These are phyloP conservation scores for Mythimna albipuncta DNA, from an alignment of 2,888 invertebrate species.

Conservation along the genomic window DNA sequence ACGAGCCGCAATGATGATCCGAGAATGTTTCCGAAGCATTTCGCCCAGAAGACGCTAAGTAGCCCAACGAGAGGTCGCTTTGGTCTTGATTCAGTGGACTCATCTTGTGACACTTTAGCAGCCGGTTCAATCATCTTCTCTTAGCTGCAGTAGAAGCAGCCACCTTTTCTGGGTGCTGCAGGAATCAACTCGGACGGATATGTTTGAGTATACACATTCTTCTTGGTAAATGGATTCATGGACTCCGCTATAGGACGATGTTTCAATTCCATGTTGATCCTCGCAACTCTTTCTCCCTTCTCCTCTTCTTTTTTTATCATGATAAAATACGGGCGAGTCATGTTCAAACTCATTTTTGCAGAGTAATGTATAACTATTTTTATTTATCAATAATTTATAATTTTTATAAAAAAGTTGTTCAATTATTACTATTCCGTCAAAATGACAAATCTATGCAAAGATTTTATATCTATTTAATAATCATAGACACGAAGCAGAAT, in stretches of 20 bases:
- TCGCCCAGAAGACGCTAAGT: slow-evolving; percentile 74
- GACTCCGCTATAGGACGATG: slow-evolving; percentile 71
- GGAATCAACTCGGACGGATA: slow-evolving; percentile 82
- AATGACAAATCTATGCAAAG: slow-evolving; percentile 10
- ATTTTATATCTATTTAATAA: no score
- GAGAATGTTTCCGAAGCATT: slow-evolving; percentile 72
- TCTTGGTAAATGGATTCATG: slow-evolving; percentile 82
- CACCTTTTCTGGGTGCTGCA: slow-evolving; percentile 81
- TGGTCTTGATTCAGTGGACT: slow-evolving; percentile 3
- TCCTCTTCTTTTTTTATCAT: slow-evolving; percentile 84
- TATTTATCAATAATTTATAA: slow-evolving; percentile 23
- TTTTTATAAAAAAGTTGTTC: slow-evolving; percentile 32
- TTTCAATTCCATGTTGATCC: slow-evolving; percentile 85
- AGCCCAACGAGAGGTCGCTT: slow-evolving; percentile 71
- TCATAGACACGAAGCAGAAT: not conserved
- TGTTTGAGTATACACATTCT: slow-evolving; percentile 81
- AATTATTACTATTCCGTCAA: slow-evolving; percentile 25
- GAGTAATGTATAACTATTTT: slow-evolving; percentile 28
- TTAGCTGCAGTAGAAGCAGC: slow-evolving; percentile 82
- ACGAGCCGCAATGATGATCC: slow-evolving; percentile 73
- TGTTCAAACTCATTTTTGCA: slow-evolving; percentile 78
- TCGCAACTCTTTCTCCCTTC: slow-evolving; percentile 84
- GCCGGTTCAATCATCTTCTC: slow-evolving; percentile 32
- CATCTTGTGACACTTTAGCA: slow-evolving; percentile 23
- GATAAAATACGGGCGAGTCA: slow-evolving; percentile 84